Evolutionary conservation across 2,888 invertebrate species (phyloP), one percentile per base, ranked within the genome.

Genomic region (Notodonta ziczac): DNA sequence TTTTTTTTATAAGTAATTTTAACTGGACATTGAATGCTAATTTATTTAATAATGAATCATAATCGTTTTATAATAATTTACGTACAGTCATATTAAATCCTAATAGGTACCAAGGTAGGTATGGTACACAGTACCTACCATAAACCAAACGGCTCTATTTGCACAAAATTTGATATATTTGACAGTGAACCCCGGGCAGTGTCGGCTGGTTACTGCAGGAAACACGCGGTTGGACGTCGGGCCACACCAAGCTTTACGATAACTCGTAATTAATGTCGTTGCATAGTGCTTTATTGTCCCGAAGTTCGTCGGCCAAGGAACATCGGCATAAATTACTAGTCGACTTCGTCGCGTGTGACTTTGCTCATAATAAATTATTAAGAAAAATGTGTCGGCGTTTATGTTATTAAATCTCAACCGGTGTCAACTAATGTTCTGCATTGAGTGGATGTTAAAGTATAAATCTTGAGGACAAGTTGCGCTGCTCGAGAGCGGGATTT

Each of bases 251-350:
- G 81, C 83, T 86, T 88, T 86, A 87, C 85, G 85, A 89, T 88
- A 88, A 85, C 80, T 86, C 80, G 85, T 89, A 87, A 89, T 90
- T 88, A 89, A 89, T 86, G 89, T 87, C 84, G 76, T 78, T 78
- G 81, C 83, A 81, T 80, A 82, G 82, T 81, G 85, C 86, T 89
- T 86, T 87, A 88, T 87, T 87, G 85, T 87, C 73, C 82, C 77
- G 77, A 76, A 82, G 79, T 84, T 78, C 73, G 79, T 77, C 79
- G 74, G 72, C 70, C 72, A 61, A 77, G 67, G 79, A 74, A 77
- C 74, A 74, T 75, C 75, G 74, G 72, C 71, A 78, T 86, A 82
- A 87, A 81, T 84, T 85, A 87, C 81, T 80, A 68, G 67, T 69
- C 65, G 78, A 77, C 78, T 77, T 80, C 77, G 80, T 80, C 77